A percentile compares a stretch with the other conserved stretches of the same genome.
These are phyloP conservation scores for Ennomos fuscantarius DNA, from an alignment of 2,888 invertebrate genomes.

Conservation along the genomic window DNA sequence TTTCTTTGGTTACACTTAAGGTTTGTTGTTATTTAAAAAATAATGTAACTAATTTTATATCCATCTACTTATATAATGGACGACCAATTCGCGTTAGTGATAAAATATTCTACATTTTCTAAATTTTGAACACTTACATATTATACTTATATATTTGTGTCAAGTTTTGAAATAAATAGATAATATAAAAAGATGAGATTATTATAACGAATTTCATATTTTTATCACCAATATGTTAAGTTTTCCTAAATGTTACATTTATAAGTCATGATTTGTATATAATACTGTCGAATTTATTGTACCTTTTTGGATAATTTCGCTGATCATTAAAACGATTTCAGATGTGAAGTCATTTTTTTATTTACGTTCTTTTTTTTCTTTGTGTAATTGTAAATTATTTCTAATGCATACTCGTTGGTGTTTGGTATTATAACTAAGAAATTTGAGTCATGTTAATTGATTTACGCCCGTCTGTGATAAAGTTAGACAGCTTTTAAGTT, in stretches of 20 bases:
- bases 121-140: no score
- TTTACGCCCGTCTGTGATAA: no score
- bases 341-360: conserved; percentile 38
- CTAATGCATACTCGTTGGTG: conserved; percentile 1
- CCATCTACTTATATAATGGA: no score
- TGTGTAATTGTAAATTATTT: conserved; percentile 14
- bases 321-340: conserved; percentile 39
- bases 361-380: conserved; percentile 25
- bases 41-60: no score
- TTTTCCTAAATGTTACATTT: conserved; percentile 23
- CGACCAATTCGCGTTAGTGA: no score
- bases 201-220: conserved; percentile 51
- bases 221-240: conserved; percentile 32
- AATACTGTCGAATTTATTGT: conserved; percentile 33
- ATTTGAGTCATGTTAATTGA: no score
- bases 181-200: conserved; percentile 52
- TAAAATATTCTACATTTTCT: no score
- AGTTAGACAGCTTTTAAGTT: no score
- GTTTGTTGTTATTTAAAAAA: no score
- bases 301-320: conserved; percentile 31
- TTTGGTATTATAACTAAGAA: conserved; percentile 9
- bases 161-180: conserved; percentile 30
- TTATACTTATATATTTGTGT: conserved; percentile 7
- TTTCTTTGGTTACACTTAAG: no score
- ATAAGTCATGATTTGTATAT: conserved; percentile 22